Evolutionary conservation across 2,888 invertebrate genomes (phyloP).

Genomic region (Invenusta paracnida): DNA sequence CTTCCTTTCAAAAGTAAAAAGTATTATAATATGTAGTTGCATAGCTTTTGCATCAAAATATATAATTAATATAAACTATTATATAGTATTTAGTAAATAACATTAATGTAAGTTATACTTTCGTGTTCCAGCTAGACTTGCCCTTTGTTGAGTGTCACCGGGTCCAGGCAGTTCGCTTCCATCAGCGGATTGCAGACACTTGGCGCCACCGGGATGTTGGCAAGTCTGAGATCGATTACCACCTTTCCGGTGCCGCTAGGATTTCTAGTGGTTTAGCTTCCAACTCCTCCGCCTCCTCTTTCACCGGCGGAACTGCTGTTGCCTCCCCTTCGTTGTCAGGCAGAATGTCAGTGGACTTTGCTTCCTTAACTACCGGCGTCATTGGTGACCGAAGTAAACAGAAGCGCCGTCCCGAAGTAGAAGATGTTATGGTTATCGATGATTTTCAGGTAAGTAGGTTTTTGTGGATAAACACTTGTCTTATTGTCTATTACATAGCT

Average conservation of each 20-base stretch:
- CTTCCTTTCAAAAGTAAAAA: no score
- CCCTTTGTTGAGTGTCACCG: slow-evolving; percentile 44
- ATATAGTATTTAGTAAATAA: no score
- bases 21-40: no score
- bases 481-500: not conserved
- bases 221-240: slow-evolving; percentile 54
- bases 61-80: no score
- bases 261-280: not conserved
- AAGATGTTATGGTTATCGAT: not conserved
- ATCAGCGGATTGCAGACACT: slow-evolving; percentile 51
- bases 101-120: no score
- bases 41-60: no score
- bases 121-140: not conserved
- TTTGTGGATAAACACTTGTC: not conserved
- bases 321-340: no score
- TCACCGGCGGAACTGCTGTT: no score
- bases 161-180: slow-evolving; percentile 53
- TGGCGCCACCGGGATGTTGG: slow-evolving; percentile 54
- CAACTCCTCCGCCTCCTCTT: not conserved
- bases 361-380: no score
- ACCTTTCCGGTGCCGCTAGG: slow-evolving; percentile 46
- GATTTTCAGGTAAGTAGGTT: not conserved
- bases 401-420: no score
- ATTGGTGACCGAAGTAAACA: no score
- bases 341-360: not conserved